phyloP scores from a whole-genome alignment of 1,140 invertebrate species.

The Papilio helenus region DNA sequence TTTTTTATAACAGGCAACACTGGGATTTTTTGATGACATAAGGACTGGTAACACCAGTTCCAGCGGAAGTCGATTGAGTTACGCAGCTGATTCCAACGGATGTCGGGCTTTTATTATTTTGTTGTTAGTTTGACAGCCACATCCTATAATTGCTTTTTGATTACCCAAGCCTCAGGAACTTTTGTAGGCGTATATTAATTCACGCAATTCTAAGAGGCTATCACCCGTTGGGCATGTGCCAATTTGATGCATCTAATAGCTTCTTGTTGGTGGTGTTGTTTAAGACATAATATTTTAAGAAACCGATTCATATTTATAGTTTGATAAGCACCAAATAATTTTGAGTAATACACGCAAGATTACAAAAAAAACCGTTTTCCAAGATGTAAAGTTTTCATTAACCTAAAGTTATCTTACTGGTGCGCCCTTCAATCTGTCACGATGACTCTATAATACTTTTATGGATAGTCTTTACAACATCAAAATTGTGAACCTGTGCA shows the following conservation, averaged over 20 bases:
- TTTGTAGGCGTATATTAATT: not conserved
- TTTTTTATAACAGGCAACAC: constrained; percentile 8
- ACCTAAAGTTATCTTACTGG: not conserved
- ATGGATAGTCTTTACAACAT: not conserved
- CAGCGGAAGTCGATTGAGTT: constrained; percentile 28
- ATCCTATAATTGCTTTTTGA: constrained; percentile 19
- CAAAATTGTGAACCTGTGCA: not conserved
- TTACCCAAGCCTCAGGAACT: not conserved
- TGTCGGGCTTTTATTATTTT: constrained; percentile 17
- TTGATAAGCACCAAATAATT: too few relatives aligned
- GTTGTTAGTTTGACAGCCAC: constrained; percentile 8
- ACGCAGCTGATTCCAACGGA: constrained; percentile 30
- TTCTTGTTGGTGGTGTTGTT: too few relatives aligned
- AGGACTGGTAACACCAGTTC: constrained; percentile 32
- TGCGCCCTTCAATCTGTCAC: not conserved
- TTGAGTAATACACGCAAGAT: too few relatives aligned
- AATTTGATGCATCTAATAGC: not conserved
- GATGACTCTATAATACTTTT: not conserved
- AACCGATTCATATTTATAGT: too few relatives aligned
- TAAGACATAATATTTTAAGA: too few relatives aligned
- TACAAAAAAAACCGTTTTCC: too few relatives aligned
- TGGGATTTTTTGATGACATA: constrained; percentile 29
- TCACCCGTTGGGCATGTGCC: not conserved
- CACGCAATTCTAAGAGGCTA: not conserved
- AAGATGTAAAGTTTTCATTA: not conserved